These are phyloP conservation scores for Saturnia pavonia DNA, from an alignment of 2,888 invertebrate genomes.

Conservation along the genomic window DNA sequence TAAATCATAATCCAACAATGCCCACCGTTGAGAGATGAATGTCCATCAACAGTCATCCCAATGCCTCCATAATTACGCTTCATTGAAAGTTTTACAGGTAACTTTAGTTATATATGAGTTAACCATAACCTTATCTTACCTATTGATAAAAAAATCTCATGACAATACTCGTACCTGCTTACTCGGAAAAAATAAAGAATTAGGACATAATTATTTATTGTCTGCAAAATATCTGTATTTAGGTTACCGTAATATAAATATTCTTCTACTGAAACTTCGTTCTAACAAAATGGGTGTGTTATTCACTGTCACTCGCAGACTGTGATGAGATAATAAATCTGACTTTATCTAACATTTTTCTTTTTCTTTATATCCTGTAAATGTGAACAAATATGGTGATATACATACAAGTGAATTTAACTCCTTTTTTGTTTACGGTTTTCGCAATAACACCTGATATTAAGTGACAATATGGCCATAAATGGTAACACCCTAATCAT, in stretches of 20 bases:
- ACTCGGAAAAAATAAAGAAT: background rate
- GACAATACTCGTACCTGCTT: background rate
- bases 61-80: background rate
- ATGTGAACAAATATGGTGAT: background rate
- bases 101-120: too few species aligned
- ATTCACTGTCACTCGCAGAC: background rate
- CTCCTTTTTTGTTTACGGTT: background rate
- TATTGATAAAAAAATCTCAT: background rate
- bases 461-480: background rate
- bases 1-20: too few species aligned
- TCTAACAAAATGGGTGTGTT: conserved; percentile 4
- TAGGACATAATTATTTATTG: background rate
- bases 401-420: background rate
- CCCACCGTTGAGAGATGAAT: too few species aligned
- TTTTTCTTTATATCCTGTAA: background rate
- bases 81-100: background rate
- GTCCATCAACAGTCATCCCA: background rate
- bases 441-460: background rate
- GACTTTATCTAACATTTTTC: background rate
- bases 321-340: conserved; percentile 11
- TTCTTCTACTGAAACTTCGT: background rate
- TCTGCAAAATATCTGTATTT: background rate
- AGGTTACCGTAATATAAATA: background rate
- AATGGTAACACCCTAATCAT: too few species aligned
- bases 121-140: background rate